Conservation (phyloP, 2,113 vertebrate genomes). For the Pluvialis apricaria region DNA sequence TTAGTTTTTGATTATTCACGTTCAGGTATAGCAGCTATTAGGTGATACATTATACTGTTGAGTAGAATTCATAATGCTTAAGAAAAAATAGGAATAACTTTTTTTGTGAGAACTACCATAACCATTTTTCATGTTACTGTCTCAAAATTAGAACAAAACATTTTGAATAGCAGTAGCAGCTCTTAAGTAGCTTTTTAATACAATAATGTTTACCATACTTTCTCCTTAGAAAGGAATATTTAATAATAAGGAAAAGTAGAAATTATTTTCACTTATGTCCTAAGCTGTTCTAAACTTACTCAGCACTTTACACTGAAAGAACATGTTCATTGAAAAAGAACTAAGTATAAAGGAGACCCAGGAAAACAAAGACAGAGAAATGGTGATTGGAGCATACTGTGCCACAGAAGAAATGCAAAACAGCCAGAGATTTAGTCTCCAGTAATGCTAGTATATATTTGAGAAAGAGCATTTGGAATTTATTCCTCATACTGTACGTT, state of each 20-base stretch:
- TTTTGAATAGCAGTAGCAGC: neutral
- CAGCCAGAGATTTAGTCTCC: neutral
- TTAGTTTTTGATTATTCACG: neutral
- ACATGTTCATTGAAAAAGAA: neutral
- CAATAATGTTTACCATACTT: neutral
- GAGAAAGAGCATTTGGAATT: neutral
- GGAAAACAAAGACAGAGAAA: neutral
- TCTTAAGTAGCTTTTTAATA: neutral
- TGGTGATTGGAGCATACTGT: neutral
- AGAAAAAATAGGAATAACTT: neutral
- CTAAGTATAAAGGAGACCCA: neutral
- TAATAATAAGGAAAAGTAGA: neutral
- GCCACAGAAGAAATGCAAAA: neutral
- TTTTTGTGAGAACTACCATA: neutral
- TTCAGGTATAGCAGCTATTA: neutral
- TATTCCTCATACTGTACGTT: neutral
- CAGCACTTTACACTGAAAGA: neutral
- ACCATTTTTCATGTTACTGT: neutral
- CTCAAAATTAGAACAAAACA: neutral
- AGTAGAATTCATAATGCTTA: neutral
- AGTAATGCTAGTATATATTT: neutral
- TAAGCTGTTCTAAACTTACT: neutral
- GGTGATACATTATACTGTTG: neutral
- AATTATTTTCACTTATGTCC: neutral
- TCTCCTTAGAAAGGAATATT: neutral